Conservation (phyloP, 92 coral and sea anemone species). For the Porites evermanni region DNA sequence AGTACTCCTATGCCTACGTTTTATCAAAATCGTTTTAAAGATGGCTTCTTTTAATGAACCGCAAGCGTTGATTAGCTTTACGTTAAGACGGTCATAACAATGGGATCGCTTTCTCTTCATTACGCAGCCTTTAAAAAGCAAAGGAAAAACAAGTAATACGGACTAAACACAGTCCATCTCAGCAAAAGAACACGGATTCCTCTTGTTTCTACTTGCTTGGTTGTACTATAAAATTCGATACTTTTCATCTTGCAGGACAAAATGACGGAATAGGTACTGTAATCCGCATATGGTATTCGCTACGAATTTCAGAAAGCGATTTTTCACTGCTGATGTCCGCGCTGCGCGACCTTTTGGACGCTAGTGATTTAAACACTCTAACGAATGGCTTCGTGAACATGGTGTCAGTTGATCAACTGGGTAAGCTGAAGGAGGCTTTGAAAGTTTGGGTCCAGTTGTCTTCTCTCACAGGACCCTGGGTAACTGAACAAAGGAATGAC, state of each 20-base stretch:
- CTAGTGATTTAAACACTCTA: neutral
- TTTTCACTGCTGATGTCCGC: slow-evolving; percentile 3
- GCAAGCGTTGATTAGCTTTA: too few relatives aligned
- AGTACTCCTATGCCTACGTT: too few relatives aligned
- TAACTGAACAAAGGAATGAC: neutral
- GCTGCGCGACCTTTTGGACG: neutral
- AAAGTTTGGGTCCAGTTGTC: neutral
- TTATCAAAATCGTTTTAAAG: too few relatives aligned
- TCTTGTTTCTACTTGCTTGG: too few relatives aligned
- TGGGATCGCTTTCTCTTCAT: too few relatives aligned
- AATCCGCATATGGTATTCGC: slow-evolving; percentile 1
- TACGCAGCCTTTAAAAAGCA: too few relatives aligned
- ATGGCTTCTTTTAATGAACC: too few relatives aligned
- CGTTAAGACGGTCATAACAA: too few relatives aligned
- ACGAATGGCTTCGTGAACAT: neutral
- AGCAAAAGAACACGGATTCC: too few relatives aligned
- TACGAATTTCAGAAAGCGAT: neutral
- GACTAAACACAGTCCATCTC: too few relatives aligned
- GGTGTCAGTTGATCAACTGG: neutral
- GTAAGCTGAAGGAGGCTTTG: neutral
- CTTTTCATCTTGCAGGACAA: neutral
- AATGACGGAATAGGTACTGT: neutral
- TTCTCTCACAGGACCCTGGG: neutral
- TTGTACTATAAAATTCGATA: too few relatives aligned
- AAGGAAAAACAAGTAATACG: too few relatives aligned